Evolutionary conservation across 2,113 vertebrate species (phyloP).

Genomic region (Mugil cephalus): DNA sequence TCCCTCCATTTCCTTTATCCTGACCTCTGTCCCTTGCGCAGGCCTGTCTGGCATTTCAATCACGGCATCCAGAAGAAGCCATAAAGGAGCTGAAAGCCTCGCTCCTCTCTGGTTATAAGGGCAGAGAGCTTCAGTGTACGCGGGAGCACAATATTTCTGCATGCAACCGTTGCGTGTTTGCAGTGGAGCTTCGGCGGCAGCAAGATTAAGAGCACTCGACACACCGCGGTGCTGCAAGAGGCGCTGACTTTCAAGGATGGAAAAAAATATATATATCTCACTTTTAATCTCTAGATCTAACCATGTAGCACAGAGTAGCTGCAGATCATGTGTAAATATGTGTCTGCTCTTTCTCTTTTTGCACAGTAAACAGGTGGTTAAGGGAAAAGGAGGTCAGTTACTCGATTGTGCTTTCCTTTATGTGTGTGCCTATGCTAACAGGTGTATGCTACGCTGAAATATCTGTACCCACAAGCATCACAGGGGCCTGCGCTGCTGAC

Average conservation of each 20-base stretch:
- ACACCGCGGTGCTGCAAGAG: neutral
- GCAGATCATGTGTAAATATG: conserved; percentile 2
- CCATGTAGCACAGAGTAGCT: neutral
- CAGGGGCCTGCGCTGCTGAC: conserved; percentile 33
- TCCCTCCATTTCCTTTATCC: conserved; percentile 52
- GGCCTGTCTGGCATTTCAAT: conserved; percentile 70
- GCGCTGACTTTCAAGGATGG: neutral
- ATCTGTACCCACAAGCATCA: conserved; percentile 44
- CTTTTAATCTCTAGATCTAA: neutral
- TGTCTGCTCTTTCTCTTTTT: conserved; percentile 11
- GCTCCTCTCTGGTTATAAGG: conserved; percentile 19
- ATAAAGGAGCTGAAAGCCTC: conserved; percentile 44
- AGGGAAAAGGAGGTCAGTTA: conserved; percentile 51
- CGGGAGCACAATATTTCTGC: neutral
- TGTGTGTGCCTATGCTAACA: conserved; percentile 33
- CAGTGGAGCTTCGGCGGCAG: conserved; percentile 15
- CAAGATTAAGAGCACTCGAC: neutral
- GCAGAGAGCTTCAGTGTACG: neutral
- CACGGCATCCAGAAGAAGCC: conserved; percentile 44
- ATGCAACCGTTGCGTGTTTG: conserved; percentile 1
- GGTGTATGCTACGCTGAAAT: conserved; percentile 41
- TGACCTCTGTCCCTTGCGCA: conserved; percentile 55
- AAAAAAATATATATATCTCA: neutral
- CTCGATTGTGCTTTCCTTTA: conserved; percentile 16
- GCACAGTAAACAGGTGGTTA: conserved; percentile 43